Percentiles rank a stretch among this genome's conserved stretches.
These are phyloP conservation scores for Hucho hucho DNA, from an alignment of 2,113 vertebrate genomes.

Conservation along the genomic window DNA sequence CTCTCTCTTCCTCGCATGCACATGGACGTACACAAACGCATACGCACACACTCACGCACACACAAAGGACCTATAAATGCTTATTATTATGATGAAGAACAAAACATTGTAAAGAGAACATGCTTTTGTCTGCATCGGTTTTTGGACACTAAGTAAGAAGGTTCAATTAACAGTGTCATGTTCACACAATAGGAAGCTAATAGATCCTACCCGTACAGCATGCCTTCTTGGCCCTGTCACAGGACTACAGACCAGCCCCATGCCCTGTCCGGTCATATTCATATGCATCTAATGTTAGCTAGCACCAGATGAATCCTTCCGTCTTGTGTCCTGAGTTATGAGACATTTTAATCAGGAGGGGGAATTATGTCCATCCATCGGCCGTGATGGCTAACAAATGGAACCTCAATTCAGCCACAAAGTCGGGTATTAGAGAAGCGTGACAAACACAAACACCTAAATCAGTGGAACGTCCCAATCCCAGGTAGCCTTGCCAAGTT, in stretches of 20 bases:
- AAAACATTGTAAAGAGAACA: no score
- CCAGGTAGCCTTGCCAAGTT: constrained; percentile 59
- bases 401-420: constrained; percentile 25
- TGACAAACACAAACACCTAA: constrained; percentile 41
- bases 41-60: not conserved
- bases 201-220: no score
- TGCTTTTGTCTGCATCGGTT: no score
- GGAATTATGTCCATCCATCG: constrained; percentile 44
- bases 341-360: constrained; percentile 53
- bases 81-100: no score
- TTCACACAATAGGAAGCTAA: no score
- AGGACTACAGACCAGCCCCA: no score
- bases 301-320: constrained; percentile 39
- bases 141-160: no score
- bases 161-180: no score
- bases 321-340: constrained; percentile 32
- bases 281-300: constrained; percentile 30
- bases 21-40: not conserved
- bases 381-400: constrained; percentile 41
- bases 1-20: no score
- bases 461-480: constrained; percentile 48
- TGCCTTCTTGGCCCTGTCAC: no score
- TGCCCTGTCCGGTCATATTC: not conserved
- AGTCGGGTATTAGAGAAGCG: constrained; percentile 28
- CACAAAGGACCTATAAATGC: no score